Evolutionary conservation across 92 coral and sea anemone species (phyloP).

Genomic region (Palythoa grandiflora): DNA sequence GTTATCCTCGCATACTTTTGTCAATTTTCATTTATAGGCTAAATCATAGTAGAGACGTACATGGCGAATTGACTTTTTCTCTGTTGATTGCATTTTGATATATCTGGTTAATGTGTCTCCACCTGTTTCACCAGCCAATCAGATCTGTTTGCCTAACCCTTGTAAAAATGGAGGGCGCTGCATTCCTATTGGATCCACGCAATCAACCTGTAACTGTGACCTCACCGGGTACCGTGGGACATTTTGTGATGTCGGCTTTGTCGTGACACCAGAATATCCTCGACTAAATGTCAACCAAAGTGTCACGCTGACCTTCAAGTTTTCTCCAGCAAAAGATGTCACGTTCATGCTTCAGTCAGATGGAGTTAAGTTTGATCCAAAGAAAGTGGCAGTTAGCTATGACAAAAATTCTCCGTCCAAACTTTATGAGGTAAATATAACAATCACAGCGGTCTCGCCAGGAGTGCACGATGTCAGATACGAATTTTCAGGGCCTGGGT

Average conservation of each 20-base stretch:
- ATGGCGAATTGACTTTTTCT: too few species aligned
- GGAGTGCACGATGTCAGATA: slow-evolving; percentile 71
- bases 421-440: slow-evolving; percentile 53
- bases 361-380: slow-evolving; percentile 58
- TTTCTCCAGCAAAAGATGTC: slow-evolving; percentile 67
- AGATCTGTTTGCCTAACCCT: slow-evolving; percentile 78
- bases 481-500: slow-evolving; percentile 69
- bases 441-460: slow-evolving; percentile 56
- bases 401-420: slow-evolving; percentile 27
- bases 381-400: slow-evolving; percentile 36
- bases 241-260: slow-evolving; percentile 61
- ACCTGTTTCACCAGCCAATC: slow-evolving; percentile 54
- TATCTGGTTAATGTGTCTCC: neutral
- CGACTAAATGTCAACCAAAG: slow-evolving; percentile 27
- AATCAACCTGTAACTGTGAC: slow-evolving; percentile 71
- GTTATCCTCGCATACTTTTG: neutral
- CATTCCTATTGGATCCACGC: slow-evolving; percentile 49
- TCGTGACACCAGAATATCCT: slow-evolving; percentile 66
- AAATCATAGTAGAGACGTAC: too few species aligned
- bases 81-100: neutral
- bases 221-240: slow-evolving; percentile 72
- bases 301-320: slow-evolving; percentile 53
- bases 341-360: slow-evolving; percentile 43
- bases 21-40: too few species aligned
- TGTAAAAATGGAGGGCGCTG: slow-evolving; percentile 74